Evolutionary conservation across 2,888 invertebrate species (phyloP).

Genomic region (Phyto melanocephala): DNA sequence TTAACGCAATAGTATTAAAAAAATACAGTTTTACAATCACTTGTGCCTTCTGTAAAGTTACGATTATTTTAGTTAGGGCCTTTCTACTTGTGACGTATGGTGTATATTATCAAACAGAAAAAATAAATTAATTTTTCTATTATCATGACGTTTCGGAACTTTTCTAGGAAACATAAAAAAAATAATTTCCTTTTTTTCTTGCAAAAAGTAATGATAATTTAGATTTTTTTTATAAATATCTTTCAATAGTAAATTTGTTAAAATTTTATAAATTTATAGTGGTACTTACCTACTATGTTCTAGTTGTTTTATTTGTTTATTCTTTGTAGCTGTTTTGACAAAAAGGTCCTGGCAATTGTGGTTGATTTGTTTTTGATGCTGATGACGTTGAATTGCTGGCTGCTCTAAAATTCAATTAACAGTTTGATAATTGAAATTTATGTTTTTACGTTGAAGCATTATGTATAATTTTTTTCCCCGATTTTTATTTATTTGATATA

Average conservation of each 20-base stretch:
- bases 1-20: no score
- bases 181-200: no score
- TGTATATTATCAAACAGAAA: no score
- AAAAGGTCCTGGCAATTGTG: neutral
- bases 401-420: conserved; percentile 55
- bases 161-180: no score
- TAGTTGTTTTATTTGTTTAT: neutral
- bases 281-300: conserved; percentile 7
- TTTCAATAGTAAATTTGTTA: no score
- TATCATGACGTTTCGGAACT: no score
- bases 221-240: neutral
- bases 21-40: no score
- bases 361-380: conserved; percentile 8
- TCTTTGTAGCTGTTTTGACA: neutral
- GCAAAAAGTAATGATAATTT: no score
- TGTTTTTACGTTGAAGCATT: conserved; percentile 10
- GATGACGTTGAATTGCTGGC: neutral
- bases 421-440: conserved; percentile 58
- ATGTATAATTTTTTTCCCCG: neutral
- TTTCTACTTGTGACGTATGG: no score
- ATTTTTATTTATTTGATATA: conserved; percentile 15
- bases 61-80: no score
- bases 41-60: no score
- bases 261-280: neutral
- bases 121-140: no score